Evolutionary conservation across 2,888 invertebrate genomes (phyloP).

Genomic region (Biston betularia): DNA sequence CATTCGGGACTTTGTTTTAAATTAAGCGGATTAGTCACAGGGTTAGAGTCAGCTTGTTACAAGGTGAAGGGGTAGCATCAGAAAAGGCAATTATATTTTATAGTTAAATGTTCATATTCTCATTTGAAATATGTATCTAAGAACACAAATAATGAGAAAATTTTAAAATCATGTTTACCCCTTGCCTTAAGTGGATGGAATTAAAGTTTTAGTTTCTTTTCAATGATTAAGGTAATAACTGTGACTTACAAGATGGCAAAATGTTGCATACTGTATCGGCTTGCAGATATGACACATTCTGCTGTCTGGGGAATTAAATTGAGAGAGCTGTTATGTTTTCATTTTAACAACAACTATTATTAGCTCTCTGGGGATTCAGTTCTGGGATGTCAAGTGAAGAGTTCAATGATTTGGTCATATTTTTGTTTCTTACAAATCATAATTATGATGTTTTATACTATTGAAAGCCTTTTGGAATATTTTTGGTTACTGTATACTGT

Average conservation of each 20-base stretch:
- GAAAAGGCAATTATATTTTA: constrained; percentile 59
- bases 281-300: constrained; percentile 73
- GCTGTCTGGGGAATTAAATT: constrained; percentile 65
- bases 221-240: constrained; percentile 52
- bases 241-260: constrained; percentile 75
- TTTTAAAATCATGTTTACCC: constrained; percentile 43
- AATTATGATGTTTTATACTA: constrained; percentile 22
- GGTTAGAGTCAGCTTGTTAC: constrained; percentile 38
- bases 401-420: constrained; percentile 66
- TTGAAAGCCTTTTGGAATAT: constrained; percentile 37
- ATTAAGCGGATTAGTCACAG: constrained; percentile 66
- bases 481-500: constrained; percentile 35
- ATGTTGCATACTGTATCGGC: constrained; percentile 72
- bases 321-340: constrained; percentile 65
- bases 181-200: constrained; percentile 48
- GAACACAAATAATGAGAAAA: constrained; percentile 31
- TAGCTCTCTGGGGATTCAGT: constrained; percentile 72
- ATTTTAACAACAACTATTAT: constrained; percentile 55
- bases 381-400: constrained; percentile 84
- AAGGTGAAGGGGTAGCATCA: constrained; percentile 48
- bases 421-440: constrained; percentile 29
- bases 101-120: constrained; percentile 54
- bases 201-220: constrained; percentile 42
- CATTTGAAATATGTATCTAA: constrained; percentile 44
- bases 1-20: constrained; percentile 45